These are phyloP conservation scores for Glomeris maerens DNA, from an alignment of 1,140 invertebrate species.

Conservation along the genomic window DNA sequence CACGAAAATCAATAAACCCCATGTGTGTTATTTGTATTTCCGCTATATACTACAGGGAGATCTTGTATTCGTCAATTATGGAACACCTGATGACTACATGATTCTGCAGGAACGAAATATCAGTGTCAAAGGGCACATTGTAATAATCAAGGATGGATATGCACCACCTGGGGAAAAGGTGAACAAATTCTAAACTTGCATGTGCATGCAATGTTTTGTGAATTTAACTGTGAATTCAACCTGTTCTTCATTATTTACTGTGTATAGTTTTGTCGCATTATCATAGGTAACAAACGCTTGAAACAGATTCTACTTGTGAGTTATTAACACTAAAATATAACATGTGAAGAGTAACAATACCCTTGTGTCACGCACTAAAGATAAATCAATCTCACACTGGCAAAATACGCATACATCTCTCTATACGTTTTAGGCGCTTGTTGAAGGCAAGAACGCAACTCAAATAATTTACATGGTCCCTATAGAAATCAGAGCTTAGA, in stretches of 20 bases:
- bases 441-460: too few relatives aligned
- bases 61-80: constrained; percentile 39
- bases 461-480: too few relatives aligned
- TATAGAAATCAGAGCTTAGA: too few relatives aligned
- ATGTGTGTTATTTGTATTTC: constrained; percentile 5
- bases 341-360: too few relatives aligned
- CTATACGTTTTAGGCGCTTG: too few relatives aligned
- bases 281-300: not conserved
- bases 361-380: too few relatives aligned
- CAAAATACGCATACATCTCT: too few relatives aligned
- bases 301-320: too few relatives aligned
- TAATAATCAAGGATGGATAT: constrained; percentile 36
- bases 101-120: constrained; percentile 24
- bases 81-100: constrained; percentile 32
- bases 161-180: constrained; percentile 37
- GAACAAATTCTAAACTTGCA: constrained; percentile 7
- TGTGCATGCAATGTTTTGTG: not conserved
- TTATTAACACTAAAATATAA: too few relatives aligned
- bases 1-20: too few relatives aligned
- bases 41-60: constrained; percentile 13
- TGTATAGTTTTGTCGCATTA: constrained; percentile 16
- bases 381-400: too few relatives aligned
- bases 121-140: constrained; percentile 29
- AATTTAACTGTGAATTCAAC: constrained; percentile 14
- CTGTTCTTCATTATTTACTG: constrained; percentile 19